Evolutionary conservation across 1,140 invertebrate species (phyloP).

Genomic region (Rhagoletis pomonella): DNA sequence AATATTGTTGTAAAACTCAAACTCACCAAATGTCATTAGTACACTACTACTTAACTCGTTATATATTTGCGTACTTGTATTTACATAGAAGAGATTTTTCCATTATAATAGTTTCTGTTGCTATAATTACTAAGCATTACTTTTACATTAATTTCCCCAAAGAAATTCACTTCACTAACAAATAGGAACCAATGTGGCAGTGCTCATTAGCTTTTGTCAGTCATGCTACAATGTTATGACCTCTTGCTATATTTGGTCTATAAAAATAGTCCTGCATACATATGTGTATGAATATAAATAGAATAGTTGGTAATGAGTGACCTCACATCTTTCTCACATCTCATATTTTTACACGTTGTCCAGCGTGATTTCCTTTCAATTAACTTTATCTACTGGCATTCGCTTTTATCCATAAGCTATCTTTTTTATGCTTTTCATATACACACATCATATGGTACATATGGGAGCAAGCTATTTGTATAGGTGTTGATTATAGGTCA

Average conservation of each 20-base stretch:
- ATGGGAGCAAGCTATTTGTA: neutral
- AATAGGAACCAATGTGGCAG: neutral
- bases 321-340: neutral
- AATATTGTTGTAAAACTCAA: no score
- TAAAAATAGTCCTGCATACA: no score
- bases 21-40: no score
- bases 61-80: no score
- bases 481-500: neutral
- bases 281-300: no score
- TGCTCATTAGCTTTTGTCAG: neutral
- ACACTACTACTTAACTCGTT: no score
- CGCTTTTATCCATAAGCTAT: neutral
- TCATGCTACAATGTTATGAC: neutral
- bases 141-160: conserved; percentile 17
- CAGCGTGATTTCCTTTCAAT: conserved; percentile 45
- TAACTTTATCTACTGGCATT: conserved; percentile 17
- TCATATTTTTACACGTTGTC: neutral
- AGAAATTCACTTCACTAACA: neutral
- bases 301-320: no score
- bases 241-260: neutral
- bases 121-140: conserved; percentile 8
- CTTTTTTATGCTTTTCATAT: neutral
- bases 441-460: no score
- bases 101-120: conserved; percentile 11
- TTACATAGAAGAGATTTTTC: neutral